Percentiles rank a stretch among this genome's conserved stretches.
phyloP scores from a whole-genome alignment of 2,113 vertebrate genomes.

The Hepsetus odoe region DNA sequence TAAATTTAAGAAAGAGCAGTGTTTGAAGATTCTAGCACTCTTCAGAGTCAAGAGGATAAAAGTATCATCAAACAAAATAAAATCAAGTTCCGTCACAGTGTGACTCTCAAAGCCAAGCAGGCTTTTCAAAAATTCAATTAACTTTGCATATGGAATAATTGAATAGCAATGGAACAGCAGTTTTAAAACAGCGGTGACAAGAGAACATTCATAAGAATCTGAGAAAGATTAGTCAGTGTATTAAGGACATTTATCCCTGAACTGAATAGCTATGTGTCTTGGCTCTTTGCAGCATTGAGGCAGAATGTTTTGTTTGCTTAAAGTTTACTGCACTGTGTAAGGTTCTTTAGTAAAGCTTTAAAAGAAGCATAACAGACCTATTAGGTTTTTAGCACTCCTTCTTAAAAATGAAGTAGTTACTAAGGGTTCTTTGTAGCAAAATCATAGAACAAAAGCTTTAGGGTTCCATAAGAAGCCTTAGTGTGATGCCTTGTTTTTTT shows the following conservation, averaged over 20 bases:
- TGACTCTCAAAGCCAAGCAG: conserved; percentile 30
- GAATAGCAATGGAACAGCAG: conserved; percentile 49
- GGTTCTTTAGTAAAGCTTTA: no score
- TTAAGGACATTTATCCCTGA: background rate
- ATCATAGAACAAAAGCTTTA: no score
- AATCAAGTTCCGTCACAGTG: conserved; percentile 59
- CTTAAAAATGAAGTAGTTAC: no score
- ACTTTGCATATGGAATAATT: conserved; percentile 57
- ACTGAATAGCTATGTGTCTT: conserved; percentile 3
- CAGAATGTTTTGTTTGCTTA: no score
- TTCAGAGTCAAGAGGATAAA: conserved; percentile 51
- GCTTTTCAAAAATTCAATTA: conserved; percentile 62
- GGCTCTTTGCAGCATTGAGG: no score
- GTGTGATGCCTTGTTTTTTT: no score
- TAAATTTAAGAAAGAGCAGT: conserved; percentile 24
- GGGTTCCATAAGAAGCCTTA: no score
- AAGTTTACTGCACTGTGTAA: no score
- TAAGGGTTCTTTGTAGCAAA: no score
- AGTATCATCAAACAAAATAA: conserved; percentile 49
- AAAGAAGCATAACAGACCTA: no score
- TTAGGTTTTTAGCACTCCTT: no score
- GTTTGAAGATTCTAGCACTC: conserved; percentile 3
- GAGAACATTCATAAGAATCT: conserved; percentile 39
- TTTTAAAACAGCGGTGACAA: conserved; percentile 39
- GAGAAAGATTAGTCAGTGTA: conserved; percentile 28